phyloP scores from a whole-genome alignment of 1,140 invertebrate genomes.

The Cherax quadricarinatus region DNA sequence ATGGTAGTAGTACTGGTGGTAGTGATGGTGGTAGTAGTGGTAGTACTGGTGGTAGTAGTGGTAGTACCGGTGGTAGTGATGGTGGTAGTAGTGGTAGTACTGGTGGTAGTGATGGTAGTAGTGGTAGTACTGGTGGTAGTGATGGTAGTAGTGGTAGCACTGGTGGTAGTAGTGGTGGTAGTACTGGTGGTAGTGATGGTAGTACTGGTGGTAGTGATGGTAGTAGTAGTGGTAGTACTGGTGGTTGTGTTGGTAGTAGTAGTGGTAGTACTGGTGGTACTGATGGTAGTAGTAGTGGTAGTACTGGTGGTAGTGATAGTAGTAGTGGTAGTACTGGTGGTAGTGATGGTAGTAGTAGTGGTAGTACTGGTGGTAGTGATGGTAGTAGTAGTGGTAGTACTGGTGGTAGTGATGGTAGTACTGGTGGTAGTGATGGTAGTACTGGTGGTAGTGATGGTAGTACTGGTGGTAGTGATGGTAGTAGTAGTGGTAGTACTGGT shows the following conservation, averaged over 20 bases:
- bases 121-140: background rate
- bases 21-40: conserved; percentile 6
- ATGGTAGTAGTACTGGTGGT: conserved; percentile 7
- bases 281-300: background rate
- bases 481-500: conserved; percentile 4
- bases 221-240: background rate
- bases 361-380: background rate
- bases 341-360: background rate
- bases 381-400: background rate
- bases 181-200: background rate
- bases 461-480: conserved; percentile 4
- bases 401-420: background rate
- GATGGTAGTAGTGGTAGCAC: background rate
- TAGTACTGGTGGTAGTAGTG: conserved; percentile 5
- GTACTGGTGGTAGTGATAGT: background rate
- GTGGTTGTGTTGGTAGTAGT: background rate
- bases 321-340: background rate
- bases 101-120: background rate
- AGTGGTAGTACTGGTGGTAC: background rate
- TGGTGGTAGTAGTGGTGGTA: background rate
- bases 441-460: conserved; percentile 13
- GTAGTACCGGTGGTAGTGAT: background rate
- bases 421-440: background rate
- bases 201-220: background rate
- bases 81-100: background rate